Conservation (phyloP, 1,140 invertebrate species). For the Acyrthosiphon pisum region DNA sequence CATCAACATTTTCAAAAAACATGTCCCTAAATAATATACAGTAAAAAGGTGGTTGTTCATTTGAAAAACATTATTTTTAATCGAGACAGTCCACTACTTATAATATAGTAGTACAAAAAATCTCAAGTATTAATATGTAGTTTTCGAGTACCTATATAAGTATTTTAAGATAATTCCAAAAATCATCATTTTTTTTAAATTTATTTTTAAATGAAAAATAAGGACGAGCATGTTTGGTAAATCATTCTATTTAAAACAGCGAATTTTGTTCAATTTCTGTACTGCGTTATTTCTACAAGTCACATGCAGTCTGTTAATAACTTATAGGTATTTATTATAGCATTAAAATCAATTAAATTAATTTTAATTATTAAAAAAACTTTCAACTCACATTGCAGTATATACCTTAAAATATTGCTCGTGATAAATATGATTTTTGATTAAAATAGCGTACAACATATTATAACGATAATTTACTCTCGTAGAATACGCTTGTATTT, state of each 20-base stretch:
- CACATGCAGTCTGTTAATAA: not conserved
- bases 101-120: not conserved
- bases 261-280: not conserved
- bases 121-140: too few species aligned
- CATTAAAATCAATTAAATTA: not conserved
- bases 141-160: too few species aligned
- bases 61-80: not conserved
- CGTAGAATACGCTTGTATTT: not conserved
- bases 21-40: not conserved
- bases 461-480: not conserved
- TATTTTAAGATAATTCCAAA: too few species aligned
- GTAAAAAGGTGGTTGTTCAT: not conserved
- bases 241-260: not conserved
- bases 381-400: not conserved
- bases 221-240: not conserved
- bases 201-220: not conserved
- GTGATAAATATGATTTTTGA: not conserved
- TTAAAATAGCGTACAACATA: not conserved
- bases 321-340: not conserved
- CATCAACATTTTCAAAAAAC: not conserved
- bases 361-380: constrained; percentile 4
- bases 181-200: not conserved
- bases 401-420: not conserved
- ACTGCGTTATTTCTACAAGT: not conserved
- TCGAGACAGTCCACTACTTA: not conserved